Evolutionary conservation across 37 sponge, comb jelly and placozoan species (phyloP), one percentile per base, ranked within the genome.

Genomic region (Axinella damicornis): DNA sequence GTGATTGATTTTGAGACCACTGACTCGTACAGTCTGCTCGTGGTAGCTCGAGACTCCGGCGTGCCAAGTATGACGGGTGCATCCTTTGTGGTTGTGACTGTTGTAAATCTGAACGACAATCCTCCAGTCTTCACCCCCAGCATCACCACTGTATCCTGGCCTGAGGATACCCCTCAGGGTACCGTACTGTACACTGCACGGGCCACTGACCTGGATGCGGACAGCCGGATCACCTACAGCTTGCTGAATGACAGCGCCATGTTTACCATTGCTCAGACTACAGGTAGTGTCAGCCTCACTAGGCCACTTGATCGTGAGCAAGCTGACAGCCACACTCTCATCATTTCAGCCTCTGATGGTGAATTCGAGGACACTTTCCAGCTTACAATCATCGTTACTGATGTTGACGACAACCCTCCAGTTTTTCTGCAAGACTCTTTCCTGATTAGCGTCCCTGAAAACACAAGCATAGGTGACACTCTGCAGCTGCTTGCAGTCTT

Each of bases 61-160:
- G 0, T n/a, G 34, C 86, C 90, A 20, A 21, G 46, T 5, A 64
- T 77, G 18, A 73, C 88, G 12, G n/a, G 81, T 13, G 65, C 80
- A 16, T 60, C 73, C 1, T 28, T 63, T 33, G 75, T 89, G 27
- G 17, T 79, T n/a, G 64, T 94, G 1, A 64, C 65, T 0, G 62
- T 77, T 5, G 57, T 19, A 9, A 71, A 83, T 61, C n/a, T 78
- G n/a, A 92, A 92, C 53, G 91, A 90, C 53, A 87, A 92, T 57
- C 83, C 92, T 27, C 92, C 92, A 12, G 40, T 78, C 35, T 83
- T 86, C 40, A 54, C 35, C 35, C 68, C 59, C 35, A 39, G 24
- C 21, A 33, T 46, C 2, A 76, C 36, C 5, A 53, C 57, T 0
- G 34, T 77, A 9, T 5, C 27, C n/a, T 39, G 64, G 35, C 6